phyloP scores from a whole-genome alignment of 2,888 invertebrate species.

The Lithosia quadra region DNA sequence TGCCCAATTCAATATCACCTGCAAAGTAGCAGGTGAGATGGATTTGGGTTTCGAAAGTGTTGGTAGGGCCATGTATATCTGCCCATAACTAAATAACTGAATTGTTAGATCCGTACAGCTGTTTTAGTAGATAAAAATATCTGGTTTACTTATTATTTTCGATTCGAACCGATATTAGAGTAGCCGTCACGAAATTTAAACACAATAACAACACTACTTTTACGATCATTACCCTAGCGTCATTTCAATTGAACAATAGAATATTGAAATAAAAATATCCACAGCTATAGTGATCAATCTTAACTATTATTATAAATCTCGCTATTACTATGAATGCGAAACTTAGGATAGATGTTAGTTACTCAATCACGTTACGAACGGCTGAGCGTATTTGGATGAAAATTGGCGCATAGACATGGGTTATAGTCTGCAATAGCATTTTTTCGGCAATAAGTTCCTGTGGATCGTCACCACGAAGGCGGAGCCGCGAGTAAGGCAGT shows the following conservation, averaged over 20 bases:
- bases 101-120: neutral
- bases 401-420: no score
- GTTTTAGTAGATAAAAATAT: neutral
- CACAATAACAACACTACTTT: slow-evolving; percentile 3
- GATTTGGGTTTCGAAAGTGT: no score
- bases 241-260: neutral
- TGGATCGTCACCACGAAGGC: neutral
- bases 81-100: neutral
- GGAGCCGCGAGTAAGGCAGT: neutral
- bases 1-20: no score
- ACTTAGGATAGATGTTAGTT: neutral
- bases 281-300: neutral
- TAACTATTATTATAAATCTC: neutral
- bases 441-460: neutral
- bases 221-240: neutral
- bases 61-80: no score
- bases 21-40: no score
- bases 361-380: neutral
- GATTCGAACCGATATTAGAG: neutral
- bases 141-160: neutral
- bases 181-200: neutral
- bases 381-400: neutral
- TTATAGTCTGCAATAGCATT: neutral
- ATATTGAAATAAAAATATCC: neutral
- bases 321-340: neutral